Evolutionary conservation across 2,888 invertebrate genomes (phyloP), one percentile per base, ranked within the genome.

Genomic region (Minunthozetes semirufus): DNA sequence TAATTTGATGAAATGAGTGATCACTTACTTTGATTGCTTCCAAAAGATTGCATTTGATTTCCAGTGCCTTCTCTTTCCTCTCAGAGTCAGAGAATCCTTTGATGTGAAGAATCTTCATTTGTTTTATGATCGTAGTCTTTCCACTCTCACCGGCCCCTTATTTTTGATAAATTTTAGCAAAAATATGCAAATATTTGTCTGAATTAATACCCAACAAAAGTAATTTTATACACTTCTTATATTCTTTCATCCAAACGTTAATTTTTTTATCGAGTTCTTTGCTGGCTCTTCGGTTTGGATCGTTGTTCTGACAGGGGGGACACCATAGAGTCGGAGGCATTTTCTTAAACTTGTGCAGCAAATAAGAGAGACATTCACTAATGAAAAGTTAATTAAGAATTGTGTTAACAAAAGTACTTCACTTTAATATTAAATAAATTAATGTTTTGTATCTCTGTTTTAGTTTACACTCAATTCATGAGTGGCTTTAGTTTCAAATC

Each of bases 71-170:
- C 66, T 88, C 88, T 72, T 84, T 82, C 48, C 88, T 85, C 81
- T 91, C 91, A 91, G 87, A 86, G 19, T 88, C 85, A 19, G 88
- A 87, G 80, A 90, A 92, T 72, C 90, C 92, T 81, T 90, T 88
- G 6, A 91, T 88, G 80, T 92, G 91, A 59, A 92, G 83, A 79
- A 92, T 92, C 82, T 89, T 89, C 92, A 92, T 92, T 83, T 92
- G 92, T 81, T 92, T 92, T 29, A 92, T 88, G 19, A 92, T 89
- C 0, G 92, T 92, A 0, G 92, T 92, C 82, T 92, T 92, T 0
- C 92, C 92, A 13, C 91, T 90, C 81, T 92, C 92, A 0, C 91
- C 91, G 0, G 91, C 89, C 0, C 88, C 79, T 86, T 79, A 33
- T 3, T 5, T 33, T 8, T 5, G 33, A 33, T 33, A 33, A 33